Conservation (phyloP, 2,888 invertebrate species). For the Caenorhabditis auriculariae region DNA sequence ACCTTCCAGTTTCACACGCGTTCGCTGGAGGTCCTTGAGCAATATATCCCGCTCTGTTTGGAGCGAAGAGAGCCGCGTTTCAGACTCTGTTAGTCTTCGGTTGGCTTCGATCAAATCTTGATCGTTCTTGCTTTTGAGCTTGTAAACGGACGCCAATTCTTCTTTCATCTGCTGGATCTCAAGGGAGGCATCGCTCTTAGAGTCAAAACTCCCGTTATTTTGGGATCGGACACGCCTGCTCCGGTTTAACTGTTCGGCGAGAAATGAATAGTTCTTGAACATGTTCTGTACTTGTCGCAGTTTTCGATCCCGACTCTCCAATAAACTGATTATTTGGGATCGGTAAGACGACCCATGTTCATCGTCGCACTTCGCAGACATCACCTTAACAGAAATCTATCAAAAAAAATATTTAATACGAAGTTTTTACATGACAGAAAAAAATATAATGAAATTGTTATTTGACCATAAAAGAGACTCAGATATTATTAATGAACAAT, state of each 20-base stretch:
- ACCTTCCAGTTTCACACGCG: not conserved
- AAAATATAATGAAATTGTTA: too few species aligned
- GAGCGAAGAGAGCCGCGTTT: constrained; percentile 5
- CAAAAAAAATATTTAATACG: too few species aligned
- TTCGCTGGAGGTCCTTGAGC: not conserved
- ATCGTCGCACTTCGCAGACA: too few species aligned
- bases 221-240: not conserved
- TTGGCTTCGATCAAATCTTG: constrained; percentile 32
- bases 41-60: too few species aligned
- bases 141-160: constrained; percentile 45
- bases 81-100: constrained; percentile 17
- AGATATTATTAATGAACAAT: too few species aligned
- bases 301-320: constrained; percentile 9
- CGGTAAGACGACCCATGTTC: too few species aligned
- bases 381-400: too few species aligned
- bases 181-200: constrained; percentile 2
- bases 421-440: too few species aligned
- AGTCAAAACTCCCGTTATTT: too few species aligned
- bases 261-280: constrained; percentile 9
- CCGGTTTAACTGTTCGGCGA: constrained; percentile 14
- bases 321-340: constrained; percentile 9
- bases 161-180: constrained; percentile 30
- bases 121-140: constrained; percentile 53
- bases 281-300: constrained; percentile 10
- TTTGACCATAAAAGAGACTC: too few species aligned